Evolutionary conservation across 2,797 vertebrate genomes (phyloP).

Genomic region (Sebastolobus altivelis): DNA sequence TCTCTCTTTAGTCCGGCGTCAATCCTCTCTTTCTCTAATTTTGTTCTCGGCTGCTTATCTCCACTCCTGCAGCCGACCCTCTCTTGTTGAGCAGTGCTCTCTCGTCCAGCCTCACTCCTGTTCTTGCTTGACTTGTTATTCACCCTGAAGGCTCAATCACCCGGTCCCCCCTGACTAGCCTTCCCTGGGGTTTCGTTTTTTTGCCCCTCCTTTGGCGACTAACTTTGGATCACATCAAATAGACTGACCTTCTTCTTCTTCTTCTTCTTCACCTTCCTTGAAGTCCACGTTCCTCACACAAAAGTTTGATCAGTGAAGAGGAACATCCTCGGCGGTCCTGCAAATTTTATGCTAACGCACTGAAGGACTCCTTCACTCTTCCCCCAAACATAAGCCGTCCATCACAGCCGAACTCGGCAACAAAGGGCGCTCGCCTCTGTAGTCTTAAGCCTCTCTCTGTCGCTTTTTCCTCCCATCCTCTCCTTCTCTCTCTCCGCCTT

Average conservation of each 20-base stretch:
- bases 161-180: constrained; percentile 50
- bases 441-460: constrained; percentile 71
- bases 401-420: constrained; percentile 62
- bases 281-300: constrained; percentile 62
- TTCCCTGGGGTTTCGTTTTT: constrained; percentile 45
- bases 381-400: constrained; percentile 62
- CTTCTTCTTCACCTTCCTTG: constrained; percentile 42
- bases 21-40: constrained; percentile 67
- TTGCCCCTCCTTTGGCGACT: constrained; percentile 30
- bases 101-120: constrained; percentile 53
- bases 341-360: constrained; percentile 43
- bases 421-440: constrained; percentile 70
- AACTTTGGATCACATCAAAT: constrained; percentile 49
- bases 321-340: constrained; percentile 71
- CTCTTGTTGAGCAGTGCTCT: constrained; percentile 40
- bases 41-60: constrained; percentile 65
- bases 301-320: constrained; percentile 74
- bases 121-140: constrained; percentile 68
- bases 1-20: constrained; percentile 77
- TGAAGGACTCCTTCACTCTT: constrained; percentile 64
- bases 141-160: constrained; percentile 69
- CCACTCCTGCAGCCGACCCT: constrained; percentile 40
- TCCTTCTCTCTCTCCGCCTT: constrained; percentile 64
- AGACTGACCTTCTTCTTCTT: constrained; percentile 44
- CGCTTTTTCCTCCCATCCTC: constrained; percentile 70